Evolutionary conservation across 2,888 invertebrate species (phyloP).

Genomic region (Caradrina kadenii): DNA sequence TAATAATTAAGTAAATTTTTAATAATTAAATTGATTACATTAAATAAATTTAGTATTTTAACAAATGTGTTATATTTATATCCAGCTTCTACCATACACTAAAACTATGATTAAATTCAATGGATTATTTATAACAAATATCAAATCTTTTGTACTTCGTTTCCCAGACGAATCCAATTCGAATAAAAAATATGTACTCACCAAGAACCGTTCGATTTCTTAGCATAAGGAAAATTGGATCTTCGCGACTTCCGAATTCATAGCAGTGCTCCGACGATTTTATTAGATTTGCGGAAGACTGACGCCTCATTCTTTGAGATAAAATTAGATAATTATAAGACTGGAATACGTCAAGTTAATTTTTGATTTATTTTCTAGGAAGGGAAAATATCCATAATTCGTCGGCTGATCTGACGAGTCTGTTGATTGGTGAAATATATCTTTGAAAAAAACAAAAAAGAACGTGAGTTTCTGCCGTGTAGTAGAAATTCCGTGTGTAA

Average conservation of each 20-base stretch:
- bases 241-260: conserved; percentile 12
- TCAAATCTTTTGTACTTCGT: neutral
- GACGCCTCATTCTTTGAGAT: conserved; percentile 20
- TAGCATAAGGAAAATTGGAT: conserved; percentile 30
- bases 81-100: too few species aligned
- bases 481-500: too few species aligned
- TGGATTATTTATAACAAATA: too few species aligned
- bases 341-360: conserved; percentile 9
- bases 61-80: too few species aligned
- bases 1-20: too few species aligned
- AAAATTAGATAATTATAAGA: neutral
- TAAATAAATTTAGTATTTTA: too few species aligned
- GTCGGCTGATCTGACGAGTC: too few species aligned
- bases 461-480: too few species aligned
- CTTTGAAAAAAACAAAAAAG: too few species aligned
- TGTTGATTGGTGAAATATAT: too few species aligned
- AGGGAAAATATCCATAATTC: neutral
- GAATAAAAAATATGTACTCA: neutral
- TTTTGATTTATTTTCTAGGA: conserved; percentile 8
- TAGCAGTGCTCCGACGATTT: conserved; percentile 17
- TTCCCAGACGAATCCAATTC: neutral
- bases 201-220: conserved; percentile 4
- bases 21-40: too few species aligned
- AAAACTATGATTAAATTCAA: too few species aligned
- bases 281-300: conserved; percentile 39